Evolutionary conservation across 2,888 invertebrate species (phyloP), one percentile per base, ranked within the genome.

Genomic region (Zygogramma bicolorata): DNA sequence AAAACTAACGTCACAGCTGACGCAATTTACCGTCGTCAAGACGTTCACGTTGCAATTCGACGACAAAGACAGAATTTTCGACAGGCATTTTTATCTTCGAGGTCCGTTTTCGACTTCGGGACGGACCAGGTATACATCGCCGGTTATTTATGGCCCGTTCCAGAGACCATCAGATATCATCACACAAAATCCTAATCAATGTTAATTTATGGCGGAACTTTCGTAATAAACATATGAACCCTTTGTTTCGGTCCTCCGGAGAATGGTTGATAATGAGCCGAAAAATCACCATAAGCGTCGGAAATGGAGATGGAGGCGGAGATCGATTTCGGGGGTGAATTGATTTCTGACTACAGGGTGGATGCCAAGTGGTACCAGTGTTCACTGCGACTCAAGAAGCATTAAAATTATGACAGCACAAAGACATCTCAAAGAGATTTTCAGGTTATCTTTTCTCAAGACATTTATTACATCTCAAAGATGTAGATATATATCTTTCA

Each of bases 121-220:
- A 79, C 78, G 78, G 80, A 76, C 78, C 82, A 82, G 82, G 82
- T 83, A 84, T 82, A 83, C 80, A 81, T 81, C 80, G 82, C 84
- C 83, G 83, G 84, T 86, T 86, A 86, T 86, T 87, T 87, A 86
- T 86, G 81, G 83, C 82, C 84, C 84, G 84, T 85, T 84, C 83
- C 80, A 81, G 83, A 84, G 85, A 86, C 86, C 86, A 86, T 86
- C 87, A 84, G 87, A 87, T 87, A 87, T 86, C 85, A 86, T 86
- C 85, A 84, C 86, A 86, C 85, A 86, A 85, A 86, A 86, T 85
- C 85, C 86, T 86, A 86, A 87, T 87, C 86, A 86, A 87, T 87
- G 86, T 84, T 86, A 86, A 87, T 87, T 87, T 87, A 87, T 86
- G 84, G 85, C 84, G 84, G 85, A 84, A 83, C 80, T 81, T 81